Percentiles rank a stretch among this genome's conserved stretches.
Evolutionary conservation across 2,113 vertebrate species (phyloP).

Genomic region (Toxostoma redivivum): DNA sequence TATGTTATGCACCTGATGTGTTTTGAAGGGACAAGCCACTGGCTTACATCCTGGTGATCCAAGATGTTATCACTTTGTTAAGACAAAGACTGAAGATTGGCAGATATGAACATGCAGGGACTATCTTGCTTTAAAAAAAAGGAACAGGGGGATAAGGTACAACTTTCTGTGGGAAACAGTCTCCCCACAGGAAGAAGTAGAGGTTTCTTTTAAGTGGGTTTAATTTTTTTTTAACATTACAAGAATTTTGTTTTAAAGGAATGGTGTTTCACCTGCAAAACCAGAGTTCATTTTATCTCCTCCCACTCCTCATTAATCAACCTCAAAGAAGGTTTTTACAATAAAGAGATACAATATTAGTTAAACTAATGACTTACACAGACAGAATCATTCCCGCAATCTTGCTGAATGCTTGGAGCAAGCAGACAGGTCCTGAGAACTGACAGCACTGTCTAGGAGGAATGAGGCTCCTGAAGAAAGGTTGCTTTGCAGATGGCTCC

Average conservation of each 20-base stretch:
- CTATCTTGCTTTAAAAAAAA: background rate
- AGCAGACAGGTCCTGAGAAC: conserved; percentile 24
- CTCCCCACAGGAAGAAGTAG: conserved; percentile 39
- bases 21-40: background rate
- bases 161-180: conserved; percentile 14
- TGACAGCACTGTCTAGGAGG: accelerated
- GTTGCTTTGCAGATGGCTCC: background rate
- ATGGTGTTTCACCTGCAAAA: conserved; percentile 59
- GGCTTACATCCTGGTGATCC: background rate
- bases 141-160: accelerated
- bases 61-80: background rate
- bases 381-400: background rate
- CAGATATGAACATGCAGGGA: background rate
- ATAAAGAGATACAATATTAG: conserved; percentile 55
- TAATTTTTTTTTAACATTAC: background rate
- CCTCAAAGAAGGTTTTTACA: conserved; percentile 50
- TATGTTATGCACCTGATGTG: background rate
- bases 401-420: background rate
- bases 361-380: conserved; percentile 47
- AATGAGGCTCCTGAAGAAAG: background rate
- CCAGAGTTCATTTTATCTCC: conserved; percentile 60
- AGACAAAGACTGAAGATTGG: background rate
- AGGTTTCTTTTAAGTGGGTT: conserved; percentile 60
- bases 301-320: conserved; percentile 50
- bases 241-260: conserved; percentile 49